Evolutionary conservation across 2,797 vertebrate species (phyloP).

Genomic region (Gephyroberyx darwinii): DNA sequence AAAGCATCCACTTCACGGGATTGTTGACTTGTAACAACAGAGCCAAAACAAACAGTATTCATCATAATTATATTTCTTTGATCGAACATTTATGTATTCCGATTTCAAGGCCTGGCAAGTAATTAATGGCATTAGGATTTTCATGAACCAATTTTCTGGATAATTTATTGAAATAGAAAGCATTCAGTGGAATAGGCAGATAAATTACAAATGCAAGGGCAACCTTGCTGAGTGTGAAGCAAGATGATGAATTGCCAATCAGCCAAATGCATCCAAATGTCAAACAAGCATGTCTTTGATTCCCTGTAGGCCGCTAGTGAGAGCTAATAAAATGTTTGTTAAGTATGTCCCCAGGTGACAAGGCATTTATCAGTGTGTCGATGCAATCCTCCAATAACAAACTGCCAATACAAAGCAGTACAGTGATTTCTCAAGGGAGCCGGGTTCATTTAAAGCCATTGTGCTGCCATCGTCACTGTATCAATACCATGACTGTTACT

Average conservation of each 20-base stretch:
- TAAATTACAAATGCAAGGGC: conserved; percentile 38
- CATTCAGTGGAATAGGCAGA: conserved; percentile 33
- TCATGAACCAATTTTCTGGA: conserved; percentile 46
- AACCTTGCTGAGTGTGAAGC: conserved; percentile 29
- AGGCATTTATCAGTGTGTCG: conserved; percentile 60
- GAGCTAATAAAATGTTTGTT: conserved; percentile 69
- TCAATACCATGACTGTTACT: conserved; percentile 29
- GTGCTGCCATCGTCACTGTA: conserved; percentile 17
- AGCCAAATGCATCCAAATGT: conserved; percentile 62
- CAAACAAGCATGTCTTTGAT: conserved; percentile 62
- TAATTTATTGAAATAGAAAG: conserved; percentile 51
- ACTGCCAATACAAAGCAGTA: conserved; percentile 43
- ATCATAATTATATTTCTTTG: conserved; percentile 36
- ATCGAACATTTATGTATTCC: conserved; percentile 34
- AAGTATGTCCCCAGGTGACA: conserved; percentile 52
- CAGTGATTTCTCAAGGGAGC: conserved; percentile 46
- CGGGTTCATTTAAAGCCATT: conserved; percentile 11
- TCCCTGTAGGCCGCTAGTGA: conserved; percentile 35
- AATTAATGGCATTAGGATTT: conserved; percentile 48
- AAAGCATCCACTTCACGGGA: conserved; percentile 7
- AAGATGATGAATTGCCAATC: conserved; percentile 68
- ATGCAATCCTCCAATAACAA: conserved; percentile 39
- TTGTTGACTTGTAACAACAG: not conserved
- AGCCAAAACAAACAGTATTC: conserved; percentile 31
- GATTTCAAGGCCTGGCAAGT: conserved; percentile 42